phyloP scores from a whole-genome alignment of 2,888 invertebrate genomes.

The Mechanitis messenoides region DNA sequence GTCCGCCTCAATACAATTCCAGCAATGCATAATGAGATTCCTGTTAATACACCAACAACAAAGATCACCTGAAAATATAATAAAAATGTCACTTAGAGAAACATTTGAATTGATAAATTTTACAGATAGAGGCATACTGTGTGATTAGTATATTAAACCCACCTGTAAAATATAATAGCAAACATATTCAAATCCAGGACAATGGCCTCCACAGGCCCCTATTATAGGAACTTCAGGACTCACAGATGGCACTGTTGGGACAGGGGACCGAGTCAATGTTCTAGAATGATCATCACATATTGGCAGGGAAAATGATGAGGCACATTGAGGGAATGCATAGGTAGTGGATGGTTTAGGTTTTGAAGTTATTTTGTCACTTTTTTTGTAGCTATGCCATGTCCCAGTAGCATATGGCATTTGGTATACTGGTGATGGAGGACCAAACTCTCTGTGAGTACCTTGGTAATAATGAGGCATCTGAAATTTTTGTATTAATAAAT shows the following conservation, averaged over 20 bases:
- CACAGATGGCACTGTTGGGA: constrained; percentile 54
- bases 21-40: constrained; percentile 80
- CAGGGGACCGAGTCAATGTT: constrained; percentile 46
- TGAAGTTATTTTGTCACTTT: constrained; percentile 45
- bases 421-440: constrained; percentile 68
- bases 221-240: constrained; percentile 76
- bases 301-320: constrained; percentile 66
- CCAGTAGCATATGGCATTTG: constrained; percentile 66
- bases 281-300: constrained; percentile 53
- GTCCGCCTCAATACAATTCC: constrained; percentile 79
- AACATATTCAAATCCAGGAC: constrained; percentile 82
- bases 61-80: constrained; percentile 76
- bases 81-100: background rate
- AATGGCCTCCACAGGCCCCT: constrained; percentile 82
- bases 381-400: constrained; percentile 59
- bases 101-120: background rate
- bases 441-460: constrained; percentile 52
- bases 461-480: constrained; percentile 66
- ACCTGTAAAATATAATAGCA: constrained; percentile 84
- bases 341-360: constrained; percentile 43
- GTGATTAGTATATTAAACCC: constrained; percentile 16
- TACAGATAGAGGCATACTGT: no score
- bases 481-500: constrained; percentile 27
- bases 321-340: constrained; percentile 63
- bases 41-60: constrained; percentile 80